These are phyloP conservation scores for Temnothorax unifasciatus DNA, from an alignment of 2,888 invertebrate species.

Conservation along the genomic window DNA sequence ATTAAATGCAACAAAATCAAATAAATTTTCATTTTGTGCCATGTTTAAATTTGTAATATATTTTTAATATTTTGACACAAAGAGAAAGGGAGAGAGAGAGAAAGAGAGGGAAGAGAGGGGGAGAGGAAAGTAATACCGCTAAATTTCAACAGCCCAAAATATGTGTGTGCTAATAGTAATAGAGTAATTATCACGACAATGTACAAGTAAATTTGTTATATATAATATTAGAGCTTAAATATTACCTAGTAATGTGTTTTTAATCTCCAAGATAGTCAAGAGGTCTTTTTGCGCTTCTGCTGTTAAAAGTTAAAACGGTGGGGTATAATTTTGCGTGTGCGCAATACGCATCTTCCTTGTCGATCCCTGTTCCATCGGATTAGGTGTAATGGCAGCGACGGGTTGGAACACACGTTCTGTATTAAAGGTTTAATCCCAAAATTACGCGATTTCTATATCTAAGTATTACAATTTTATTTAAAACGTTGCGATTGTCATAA, in stretches of 20 bases:
- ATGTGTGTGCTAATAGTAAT: not conserved
- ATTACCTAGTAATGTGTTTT: slow-evolving; percentile 5
- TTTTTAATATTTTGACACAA: not conserved
- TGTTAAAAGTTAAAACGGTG: slow-evolving; percentile 64
- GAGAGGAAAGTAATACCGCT: not conserved
- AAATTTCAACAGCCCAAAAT: not conserved
- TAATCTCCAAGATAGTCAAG: not conserved
- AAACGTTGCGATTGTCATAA: not conserved
- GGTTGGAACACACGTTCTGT: slow-evolving; percentile 65
- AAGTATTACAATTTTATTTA: not conserved
- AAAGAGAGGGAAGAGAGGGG: not conserved
- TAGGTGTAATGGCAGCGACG: slow-evolving; percentile 67
- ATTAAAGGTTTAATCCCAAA: slow-evolving; percentile 18
- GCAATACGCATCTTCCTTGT: slow-evolving; percentile 72
- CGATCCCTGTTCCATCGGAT: slow-evolving; percentile 70
- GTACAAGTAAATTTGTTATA: not conserved
- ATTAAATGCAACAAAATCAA: not conserved
- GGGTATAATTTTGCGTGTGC: slow-evolving; percentile 73
- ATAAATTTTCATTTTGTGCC: not conserved
- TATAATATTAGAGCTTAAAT: not conserved
- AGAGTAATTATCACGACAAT: not conserved
- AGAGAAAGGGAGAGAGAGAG: not conserved
- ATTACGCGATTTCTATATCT: not conserved
- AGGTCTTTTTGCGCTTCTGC: slow-evolving; percentile 21
- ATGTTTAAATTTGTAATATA: not conserved